A percentile compares a stretch with the other conserved stretches of the same genome.
phyloP scores from a whole-genome alignment of 1,140 invertebrate species.

The Zaprionus ornatus region DNA sequence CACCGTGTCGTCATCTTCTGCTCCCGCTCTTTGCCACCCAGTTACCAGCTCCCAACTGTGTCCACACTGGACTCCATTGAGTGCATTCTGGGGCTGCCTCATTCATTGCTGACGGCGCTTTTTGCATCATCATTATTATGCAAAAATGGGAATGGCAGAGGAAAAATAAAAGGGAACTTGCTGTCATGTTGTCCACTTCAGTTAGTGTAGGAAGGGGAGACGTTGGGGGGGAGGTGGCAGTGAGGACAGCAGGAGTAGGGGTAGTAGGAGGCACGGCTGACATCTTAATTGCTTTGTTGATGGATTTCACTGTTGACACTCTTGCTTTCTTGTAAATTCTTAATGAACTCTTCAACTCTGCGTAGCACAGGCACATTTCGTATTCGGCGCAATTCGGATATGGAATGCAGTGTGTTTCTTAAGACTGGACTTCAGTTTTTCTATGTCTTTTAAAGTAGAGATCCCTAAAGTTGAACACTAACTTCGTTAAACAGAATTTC shows the following conservation, averaged over 20 bases:
- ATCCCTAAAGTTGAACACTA: too few species aligned
- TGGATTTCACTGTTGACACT: constrained; percentile 76
- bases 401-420: background rate
- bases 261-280: constrained; percentile 27
- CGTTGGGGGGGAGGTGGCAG: too few species aligned
- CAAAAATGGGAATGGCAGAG: constrained; percentile 19
- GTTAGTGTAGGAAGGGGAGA: background rate
- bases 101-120: constrained; percentile 33
- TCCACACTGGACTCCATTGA: constrained; percentile 10
- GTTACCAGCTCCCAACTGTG: background rate
- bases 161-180: background rate
- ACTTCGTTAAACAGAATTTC: background rate
- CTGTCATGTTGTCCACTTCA: constrained; percentile 2
- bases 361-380: background rate
- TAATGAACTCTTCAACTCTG: constrained; percentile 53
- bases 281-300: constrained; percentile 77
- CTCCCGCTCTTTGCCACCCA: background rate
- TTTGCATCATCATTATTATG: constrained; percentile 70
- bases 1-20: constrained; percentile 30
- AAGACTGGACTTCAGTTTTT: background rate
- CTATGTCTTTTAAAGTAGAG: too few species aligned
- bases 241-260: background rate
- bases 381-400: background rate
- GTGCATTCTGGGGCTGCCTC: constrained; percentile 24
- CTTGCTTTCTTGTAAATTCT: constrained; percentile 68